Base-by-base conservation (phyloP, 2,797 vertebrate species). In the Fringilla coelebs region DNA sequence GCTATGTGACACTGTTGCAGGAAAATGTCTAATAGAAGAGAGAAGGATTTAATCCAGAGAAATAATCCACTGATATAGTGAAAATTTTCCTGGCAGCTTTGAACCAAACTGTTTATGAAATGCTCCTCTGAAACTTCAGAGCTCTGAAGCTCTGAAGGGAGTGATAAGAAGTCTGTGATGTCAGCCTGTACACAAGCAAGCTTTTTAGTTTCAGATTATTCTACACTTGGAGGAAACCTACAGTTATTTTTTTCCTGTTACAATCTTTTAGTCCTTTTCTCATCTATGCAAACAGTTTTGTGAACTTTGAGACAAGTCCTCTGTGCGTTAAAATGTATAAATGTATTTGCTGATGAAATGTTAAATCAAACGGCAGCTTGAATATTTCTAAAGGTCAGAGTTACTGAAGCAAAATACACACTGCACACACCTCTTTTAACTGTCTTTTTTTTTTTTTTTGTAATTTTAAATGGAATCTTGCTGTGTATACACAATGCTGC, bases 291-390 rank as follows among this genome's bases (percentile, higher is more conserved):
- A 96, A 83, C 74, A 84, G 29, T 75, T 90, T 63, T 82, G 57
- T 97, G 97, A 97, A 96, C 97, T 97, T 97, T 96, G 73, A 95
- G 72, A 81, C 79, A 18, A 67, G 74, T 94, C 94, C 79, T 88
- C 46, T 87, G 90, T 48, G 92, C 55, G 82, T 94, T 92, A 88
- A 85, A 94, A 96, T 79, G 38, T 94, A 70, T 96, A 85, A 94
- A 96, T 79, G 38, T 94, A 70, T 96, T 96, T 96, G 79, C 92
- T 84, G 61, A 48, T 92, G 84, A 94, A 93, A 95, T 91, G 71
- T 95, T 96, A 95, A 96, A 94, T 68, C 72, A 85, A 90, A 91
- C 66, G 68, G 54, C 29, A 81, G 57, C 70, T 43, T 66, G 85
- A 94, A 81, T 95, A 73, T 74, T 93, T 93, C 77, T 62, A 91